A percentile compares a stretch with the other conserved stretches of the same genome.
phyloP scores from a whole-genome alignment of 2,888 invertebrate species.

The Megalurothrips usitatus region DNA sequence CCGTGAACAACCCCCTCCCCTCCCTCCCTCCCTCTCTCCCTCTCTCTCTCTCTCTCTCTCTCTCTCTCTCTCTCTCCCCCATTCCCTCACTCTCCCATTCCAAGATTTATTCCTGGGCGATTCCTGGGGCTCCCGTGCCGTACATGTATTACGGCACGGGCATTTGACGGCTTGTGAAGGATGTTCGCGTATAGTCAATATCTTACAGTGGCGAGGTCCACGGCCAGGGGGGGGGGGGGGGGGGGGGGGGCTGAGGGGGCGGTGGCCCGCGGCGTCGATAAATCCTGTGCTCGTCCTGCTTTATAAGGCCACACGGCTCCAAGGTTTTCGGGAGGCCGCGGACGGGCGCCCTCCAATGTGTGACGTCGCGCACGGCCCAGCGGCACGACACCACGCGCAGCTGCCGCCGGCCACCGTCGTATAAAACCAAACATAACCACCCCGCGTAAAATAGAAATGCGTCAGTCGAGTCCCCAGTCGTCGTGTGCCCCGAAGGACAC shows the following conservation, averaged over 20 bases:
- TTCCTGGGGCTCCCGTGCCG: neutral
- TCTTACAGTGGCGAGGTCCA: conserved; percentile 39
- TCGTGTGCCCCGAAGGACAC: no score
- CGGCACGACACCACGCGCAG: neutral
- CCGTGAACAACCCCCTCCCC: neutral
- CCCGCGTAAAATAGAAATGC: no score
- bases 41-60: no score
- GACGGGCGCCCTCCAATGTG: no score
- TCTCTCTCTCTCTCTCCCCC: neutral
- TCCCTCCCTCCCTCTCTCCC: no score
- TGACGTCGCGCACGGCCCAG: neutral
- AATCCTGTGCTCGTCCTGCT: neutral
- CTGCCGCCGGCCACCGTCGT: neutral
- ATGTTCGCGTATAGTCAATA: conserved; percentile 39
- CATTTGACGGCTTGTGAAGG: conserved; percentile 35
- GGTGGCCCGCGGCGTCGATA: conserved; percentile 14
- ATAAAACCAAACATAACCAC: no score
- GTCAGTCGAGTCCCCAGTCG: no score
- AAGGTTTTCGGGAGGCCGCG: neutral
- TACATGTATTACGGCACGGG: neutral
- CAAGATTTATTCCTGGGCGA: conserved; percentile 1
- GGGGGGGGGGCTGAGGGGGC: conserved; percentile 15
- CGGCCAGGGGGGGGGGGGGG: conserved; percentile 22
- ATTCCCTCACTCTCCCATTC: neutral
- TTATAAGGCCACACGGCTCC: neutral